Evolutionary conservation across 2,113 vertebrate genomes (phyloP), one percentile per base, ranked within the genome.

Genomic region (Equus quagga): DNA sequence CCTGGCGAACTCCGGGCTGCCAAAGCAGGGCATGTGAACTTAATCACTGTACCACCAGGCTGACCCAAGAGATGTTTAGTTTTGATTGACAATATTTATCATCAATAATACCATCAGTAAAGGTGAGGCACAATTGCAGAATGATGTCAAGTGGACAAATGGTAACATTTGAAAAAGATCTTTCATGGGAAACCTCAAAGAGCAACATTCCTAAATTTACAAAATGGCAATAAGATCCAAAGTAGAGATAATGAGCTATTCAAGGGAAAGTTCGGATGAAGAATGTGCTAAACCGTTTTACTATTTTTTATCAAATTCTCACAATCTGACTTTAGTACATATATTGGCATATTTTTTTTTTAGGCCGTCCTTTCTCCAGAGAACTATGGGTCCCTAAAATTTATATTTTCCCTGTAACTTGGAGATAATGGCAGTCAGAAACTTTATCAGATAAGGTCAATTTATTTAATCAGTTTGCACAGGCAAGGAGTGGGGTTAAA

Each of bases 401-500:
- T 86, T 72, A 67, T 96, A 41, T 67, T 88, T 28, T 96, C 19
- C 33, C 62, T 87, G 24, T 83, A 70, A 17, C 2, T 91, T 91
- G 26, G 69, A 93, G 62, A 41, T 73, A 85, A 64, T 65, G 65
- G 13, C n/a, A 79, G 7, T 69, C 36, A 24, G 73, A 91, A 93
- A 91, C 6, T 19, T 72, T 89, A 83, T 89, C 76, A 49, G 69
- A 9, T 70, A 70, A 84, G 64, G 64, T 41, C 67, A 26, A 89
- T 84, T 83, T 70, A 44, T 89, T 96, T 92, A 54, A 64, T 94
- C 73, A 83, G 36, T 79, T 93, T 93, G 41, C 19, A 73, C 33
- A 87, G 64, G 72, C 31, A 60, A 94, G 56, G 33, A 82, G 24
- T 87, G 23, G 76, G 28, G 76, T 81, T 96, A 93, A 90, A 58